These are phyloP conservation scores for Bubalus kerabau DNA, from an alignment of 2,113 vertebrate genomes.

Conservation along the genomic window DNA sequence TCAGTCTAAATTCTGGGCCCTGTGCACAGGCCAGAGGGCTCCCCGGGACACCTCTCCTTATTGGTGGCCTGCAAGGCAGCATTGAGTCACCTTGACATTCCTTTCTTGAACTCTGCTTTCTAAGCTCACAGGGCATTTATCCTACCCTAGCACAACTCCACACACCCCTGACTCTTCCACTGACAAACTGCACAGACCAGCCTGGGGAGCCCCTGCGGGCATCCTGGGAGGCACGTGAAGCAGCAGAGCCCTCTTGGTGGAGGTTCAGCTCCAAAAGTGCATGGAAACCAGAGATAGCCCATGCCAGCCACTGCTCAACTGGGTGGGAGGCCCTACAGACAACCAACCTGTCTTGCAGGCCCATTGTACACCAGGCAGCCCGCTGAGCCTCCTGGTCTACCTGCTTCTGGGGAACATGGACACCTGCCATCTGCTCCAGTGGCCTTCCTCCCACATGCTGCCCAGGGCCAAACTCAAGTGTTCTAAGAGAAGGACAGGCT, in stretches of 20 bases:
- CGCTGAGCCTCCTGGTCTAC: neutral
- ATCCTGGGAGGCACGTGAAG: neutral
- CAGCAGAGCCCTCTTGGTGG: neutral
- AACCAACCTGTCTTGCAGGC: too few species aligned
- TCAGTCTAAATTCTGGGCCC: neutral
- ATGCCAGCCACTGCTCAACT: rapidly evolving
- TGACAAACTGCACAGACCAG: neutral
- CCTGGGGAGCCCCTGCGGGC: neutral
- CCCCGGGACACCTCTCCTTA: neutral
- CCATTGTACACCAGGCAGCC: rapidly evolving
- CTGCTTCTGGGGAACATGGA: rapidly evolving
- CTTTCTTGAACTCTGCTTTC: neutral
- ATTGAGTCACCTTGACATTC: neutral
- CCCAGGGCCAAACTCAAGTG: neutral
- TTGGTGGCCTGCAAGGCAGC: neutral
- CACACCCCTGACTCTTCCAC: neutral
- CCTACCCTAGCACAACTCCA: neutral
- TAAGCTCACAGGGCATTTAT: neutral
- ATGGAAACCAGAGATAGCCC: neutral
- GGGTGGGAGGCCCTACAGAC: neutral
- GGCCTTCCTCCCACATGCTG: neutral
- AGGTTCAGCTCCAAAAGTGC: neutral
- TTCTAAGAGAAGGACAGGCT: neutral
- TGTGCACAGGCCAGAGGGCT: neutral
- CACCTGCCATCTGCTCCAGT: neutral